phyloP scores from a whole-genome alignment of 2,113 vertebrate genomes.

The Tupaia chinensis region DNA sequence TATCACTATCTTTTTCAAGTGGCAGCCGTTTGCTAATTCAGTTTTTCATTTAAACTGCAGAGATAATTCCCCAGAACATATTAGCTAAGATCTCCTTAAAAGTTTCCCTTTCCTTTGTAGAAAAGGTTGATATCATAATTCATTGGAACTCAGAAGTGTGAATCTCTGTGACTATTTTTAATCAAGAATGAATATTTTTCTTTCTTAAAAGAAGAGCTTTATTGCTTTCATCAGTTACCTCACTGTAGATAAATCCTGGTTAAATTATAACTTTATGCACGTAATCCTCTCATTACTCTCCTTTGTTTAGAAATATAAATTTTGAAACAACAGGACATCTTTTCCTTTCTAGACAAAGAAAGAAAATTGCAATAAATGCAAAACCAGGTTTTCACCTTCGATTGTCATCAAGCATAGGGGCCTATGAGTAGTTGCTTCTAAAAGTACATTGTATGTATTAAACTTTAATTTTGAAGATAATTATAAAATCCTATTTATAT shows the following conservation, averaged over 20 bases:
- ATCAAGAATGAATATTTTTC: conserved; percentile 24
- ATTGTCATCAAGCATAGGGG: background rate
- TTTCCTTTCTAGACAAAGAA: background rate
- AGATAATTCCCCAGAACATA: background rate
- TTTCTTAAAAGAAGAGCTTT: conserved; percentile 2
- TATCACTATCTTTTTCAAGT: background rate
- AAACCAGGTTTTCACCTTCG: background rate
- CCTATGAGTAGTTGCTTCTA: background rate
- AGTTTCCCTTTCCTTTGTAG: conserved; percentile 8
- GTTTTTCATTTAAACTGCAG: conserved; percentile 10
- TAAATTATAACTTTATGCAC: background rate
- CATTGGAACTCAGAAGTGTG: background rate
- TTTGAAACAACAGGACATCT: background rate
- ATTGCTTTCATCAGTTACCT: background rate
- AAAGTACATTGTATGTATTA: background rate
- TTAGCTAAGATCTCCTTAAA: background rate
- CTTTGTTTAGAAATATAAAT: conserved; percentile 49
- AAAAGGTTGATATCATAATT: background rate
- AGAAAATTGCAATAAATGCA: background rate
- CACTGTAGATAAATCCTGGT: background rate
- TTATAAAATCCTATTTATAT: conserved; percentile 8
- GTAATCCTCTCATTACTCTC: background rate
- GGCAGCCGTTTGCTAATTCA: background rate
- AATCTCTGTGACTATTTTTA: conserved; percentile 34
- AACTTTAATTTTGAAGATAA: conserved; percentile 39